Conservation (phyloP, 1,140 invertebrate species). For the Saccostrea glomerata region DNA sequence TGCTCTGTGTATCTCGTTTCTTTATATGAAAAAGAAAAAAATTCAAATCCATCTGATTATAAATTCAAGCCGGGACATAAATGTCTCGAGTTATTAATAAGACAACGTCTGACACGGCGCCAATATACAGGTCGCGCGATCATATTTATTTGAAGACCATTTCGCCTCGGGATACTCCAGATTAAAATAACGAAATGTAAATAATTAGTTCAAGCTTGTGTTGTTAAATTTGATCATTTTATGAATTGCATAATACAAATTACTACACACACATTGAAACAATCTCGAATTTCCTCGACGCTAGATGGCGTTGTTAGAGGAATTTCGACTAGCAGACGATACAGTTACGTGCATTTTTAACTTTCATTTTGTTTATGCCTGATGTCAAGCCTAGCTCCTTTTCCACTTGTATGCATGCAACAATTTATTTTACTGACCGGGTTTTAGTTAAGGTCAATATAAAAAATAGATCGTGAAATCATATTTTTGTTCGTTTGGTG, state of each 20-base stretch:
- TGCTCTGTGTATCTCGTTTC: background rate
- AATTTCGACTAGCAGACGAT: background rate
- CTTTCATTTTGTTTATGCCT: background rate
- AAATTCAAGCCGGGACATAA: background rate
- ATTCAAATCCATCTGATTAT: constrained; percentile 5
- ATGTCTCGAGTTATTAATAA: background rate
- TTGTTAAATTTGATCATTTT: background rate
- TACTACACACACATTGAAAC: background rate
- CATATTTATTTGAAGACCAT: background rate
- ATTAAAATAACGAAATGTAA: background rate
- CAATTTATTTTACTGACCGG: no score
- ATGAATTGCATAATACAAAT: background rate
- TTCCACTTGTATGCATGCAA: no score
- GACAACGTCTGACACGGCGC: background rate
- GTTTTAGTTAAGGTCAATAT: no score
- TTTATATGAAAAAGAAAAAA: background rate
- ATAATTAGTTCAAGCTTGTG: background rate
- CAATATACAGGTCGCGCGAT: background rate
- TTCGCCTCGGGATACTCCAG: background rate
- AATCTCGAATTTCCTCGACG: background rate
- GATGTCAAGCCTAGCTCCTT: background rate
- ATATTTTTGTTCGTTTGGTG: no score
- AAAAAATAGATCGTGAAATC: no score
- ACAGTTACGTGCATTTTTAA: background rate
- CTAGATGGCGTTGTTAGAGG: background rate